Conservation (phyloP, 1,140 invertebrate genomes). For the Chymomyza costata region DNA sequence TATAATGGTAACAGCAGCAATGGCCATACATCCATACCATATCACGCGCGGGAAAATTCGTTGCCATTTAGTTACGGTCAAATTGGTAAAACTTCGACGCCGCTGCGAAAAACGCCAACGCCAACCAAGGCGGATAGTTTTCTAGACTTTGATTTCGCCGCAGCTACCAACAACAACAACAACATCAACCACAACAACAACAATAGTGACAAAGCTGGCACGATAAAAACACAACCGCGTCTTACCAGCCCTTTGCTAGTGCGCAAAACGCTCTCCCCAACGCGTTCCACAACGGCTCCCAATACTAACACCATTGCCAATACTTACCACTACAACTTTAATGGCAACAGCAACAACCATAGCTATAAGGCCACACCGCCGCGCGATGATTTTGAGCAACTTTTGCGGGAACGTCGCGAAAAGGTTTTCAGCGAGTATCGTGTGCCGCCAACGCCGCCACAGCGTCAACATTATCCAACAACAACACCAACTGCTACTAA, state of each 20-base stretch:
- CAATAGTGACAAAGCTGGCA: constrained; percentile 32
- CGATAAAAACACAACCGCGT: constrained; percentile 72
- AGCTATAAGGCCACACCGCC: constrained; percentile 36
- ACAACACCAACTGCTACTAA: constrained; percentile 21
- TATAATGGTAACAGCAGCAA: constrained; percentile 50
- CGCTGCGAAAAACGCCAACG: constrained; percentile 61
- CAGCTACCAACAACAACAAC: constrained; percentile 34
- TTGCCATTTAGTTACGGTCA: constrained; percentile 86
- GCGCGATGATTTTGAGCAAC: constrained; percentile 63
- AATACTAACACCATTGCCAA: constrained; percentile 60
- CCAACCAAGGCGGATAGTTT: constrained; percentile 58
- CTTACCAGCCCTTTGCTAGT: constrained; percentile 74
- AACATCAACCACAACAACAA: constrained; percentile 12
- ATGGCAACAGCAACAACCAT: constrained; percentile 21
- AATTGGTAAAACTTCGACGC: constrained; percentile 63
- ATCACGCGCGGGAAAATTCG: constrained; percentile 86
- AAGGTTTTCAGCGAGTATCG: constrained; percentile 64
- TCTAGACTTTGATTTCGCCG: constrained; percentile 43
- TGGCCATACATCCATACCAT: constrained; percentile 78
- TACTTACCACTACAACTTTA: constrained; percentile 67
- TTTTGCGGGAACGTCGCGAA: constrained; percentile 69
- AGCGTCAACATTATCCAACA: constrained; percentile 36
- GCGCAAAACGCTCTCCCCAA: constrained; percentile 64
- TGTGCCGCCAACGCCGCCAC: constrained; percentile 51
- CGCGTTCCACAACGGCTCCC: constrained; percentile 11